These are phyloP conservation scores for Cosmorhoe ocellata DNA, from an alignment of 2,888 invertebrate genomes.

Conservation along the genomic window DNA sequence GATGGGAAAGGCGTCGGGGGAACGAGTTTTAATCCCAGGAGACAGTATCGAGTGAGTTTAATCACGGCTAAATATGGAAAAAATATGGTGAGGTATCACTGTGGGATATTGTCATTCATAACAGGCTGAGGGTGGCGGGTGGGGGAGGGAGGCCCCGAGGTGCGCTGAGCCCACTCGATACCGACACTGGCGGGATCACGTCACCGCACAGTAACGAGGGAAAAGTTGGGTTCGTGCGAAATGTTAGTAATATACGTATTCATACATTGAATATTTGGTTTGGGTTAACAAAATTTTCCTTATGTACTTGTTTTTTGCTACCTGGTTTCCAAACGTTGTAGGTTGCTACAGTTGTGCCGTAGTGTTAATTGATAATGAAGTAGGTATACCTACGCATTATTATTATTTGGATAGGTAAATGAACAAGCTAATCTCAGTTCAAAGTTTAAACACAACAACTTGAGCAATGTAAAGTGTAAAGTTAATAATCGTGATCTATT, in stretches of 20 bases:
- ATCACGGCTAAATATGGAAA: slow-evolving; percentile 78
- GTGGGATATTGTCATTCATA: slow-evolving; percentile 80
- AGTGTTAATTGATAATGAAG: too few species aligned
- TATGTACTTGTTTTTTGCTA: slow-evolving; percentile 21
- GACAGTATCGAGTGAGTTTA: slow-evolving; percentile 68
- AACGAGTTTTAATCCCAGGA: slow-evolving; percentile 68
- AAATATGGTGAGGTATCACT: slow-evolving; percentile 72
- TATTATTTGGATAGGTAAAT: too few species aligned
- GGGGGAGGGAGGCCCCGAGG: slow-evolving; percentile 30
- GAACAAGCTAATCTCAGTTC: slow-evolving; percentile 18
- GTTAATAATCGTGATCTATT: slow-evolving; percentile 24
- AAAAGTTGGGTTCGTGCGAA: slow-evolving; percentile 50
- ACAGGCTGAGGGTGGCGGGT: slow-evolving; percentile 47
- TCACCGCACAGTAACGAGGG: slow-evolving; percentile 57
- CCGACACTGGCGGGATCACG: slow-evolving; percentile 63
- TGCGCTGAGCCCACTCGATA: slow-evolving; percentile 54
- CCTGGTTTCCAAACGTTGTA: background rate
- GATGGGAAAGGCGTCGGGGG: slow-evolving; percentile 67
- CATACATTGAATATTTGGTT: slow-evolving; percentile 36
- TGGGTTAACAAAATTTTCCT: slow-evolving; percentile 31
- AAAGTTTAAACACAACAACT: slow-evolving; percentile 20
- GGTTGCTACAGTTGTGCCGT: too few species aligned
- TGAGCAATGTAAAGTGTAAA: slow-evolving; percentile 16
- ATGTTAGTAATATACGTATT: slow-evolving; percentile 41
- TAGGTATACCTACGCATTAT: background rate